Percentiles rank a stretch among this genome's conserved stretches.
Conservation (phyloP, 2,113 vertebrate genomes). For the Odocoileus hemionus region DNA sequence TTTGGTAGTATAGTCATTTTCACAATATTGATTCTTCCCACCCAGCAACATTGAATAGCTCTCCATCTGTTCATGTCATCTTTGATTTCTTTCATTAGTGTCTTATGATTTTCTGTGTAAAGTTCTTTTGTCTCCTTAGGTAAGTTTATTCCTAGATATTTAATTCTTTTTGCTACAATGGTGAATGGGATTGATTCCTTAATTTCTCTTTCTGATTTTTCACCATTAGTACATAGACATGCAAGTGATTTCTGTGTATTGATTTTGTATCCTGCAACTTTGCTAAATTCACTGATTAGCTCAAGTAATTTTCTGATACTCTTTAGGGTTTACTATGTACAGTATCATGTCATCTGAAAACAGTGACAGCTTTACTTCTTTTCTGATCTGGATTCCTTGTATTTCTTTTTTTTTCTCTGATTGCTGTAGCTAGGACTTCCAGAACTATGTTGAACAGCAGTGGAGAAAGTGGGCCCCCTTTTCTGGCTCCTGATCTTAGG, state of each 20-base stretch:
- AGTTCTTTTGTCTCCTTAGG: not conserved
- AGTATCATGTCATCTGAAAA: not conserved
- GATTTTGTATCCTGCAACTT: not conserved
- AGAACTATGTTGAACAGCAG: not conserved
- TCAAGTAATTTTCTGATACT: not conserved
- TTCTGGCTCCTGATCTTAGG: not conserved
- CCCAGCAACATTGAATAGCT: not conserved
- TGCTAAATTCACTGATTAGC: not conserved
- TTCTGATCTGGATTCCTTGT: not conserved
- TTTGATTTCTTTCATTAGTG: not conserved
- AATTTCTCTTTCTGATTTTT: not conserved
- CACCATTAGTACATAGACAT: not conserved
- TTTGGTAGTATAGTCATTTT: not conserved
- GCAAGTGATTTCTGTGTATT: not conserved
- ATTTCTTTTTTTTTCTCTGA: not conserved
- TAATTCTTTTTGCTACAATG: not conserved
- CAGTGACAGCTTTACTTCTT: not conserved
- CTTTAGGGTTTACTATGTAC: not conserved
- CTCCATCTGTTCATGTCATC: not conserved
- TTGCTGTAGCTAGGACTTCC: not conserved
- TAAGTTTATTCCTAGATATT: not conserved
- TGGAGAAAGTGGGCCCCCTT: not conserved
- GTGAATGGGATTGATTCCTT: not conserved
- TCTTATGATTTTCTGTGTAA: not conserved
- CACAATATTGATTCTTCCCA: not conserved